Evolutionary conservation across 2,113 vertebrate genomes (phyloP).

Genomic region (Albula goreensis): DNA sequence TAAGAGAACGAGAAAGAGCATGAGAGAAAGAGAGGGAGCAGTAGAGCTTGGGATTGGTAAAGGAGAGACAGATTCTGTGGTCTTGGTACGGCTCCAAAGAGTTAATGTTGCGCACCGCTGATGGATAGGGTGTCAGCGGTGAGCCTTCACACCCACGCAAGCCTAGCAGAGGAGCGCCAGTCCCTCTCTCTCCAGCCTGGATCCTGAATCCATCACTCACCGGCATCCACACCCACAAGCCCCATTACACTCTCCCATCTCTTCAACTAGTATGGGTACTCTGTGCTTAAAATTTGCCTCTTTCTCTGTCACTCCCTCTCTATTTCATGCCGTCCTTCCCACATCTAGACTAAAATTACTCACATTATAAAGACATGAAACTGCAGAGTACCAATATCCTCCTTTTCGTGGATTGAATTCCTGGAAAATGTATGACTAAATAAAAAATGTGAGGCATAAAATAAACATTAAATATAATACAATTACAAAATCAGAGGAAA

Average conservation of each 20-base stretch:
- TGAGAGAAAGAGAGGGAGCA: slow-evolving; percentile 45
- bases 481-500: too few relatives aligned
- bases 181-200: slow-evolving; percentile 62
- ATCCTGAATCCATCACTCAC: slow-evolving; percentile 70
- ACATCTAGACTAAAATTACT: background rate
- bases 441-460: background rate
- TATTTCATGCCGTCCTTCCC: background rate
- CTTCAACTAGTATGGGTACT: background rate
- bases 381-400: background rate
- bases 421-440: too few relatives aligned
- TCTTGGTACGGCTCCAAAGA: slow-evolving; percentile 82
- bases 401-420: background rate
- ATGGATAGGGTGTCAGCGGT: slow-evolving; percentile 83
- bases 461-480: background rate
- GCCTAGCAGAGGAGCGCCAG: slow-evolving; percentile 81
- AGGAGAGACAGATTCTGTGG: slow-evolving; percentile 48
- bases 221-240: slow-evolving; percentile 42
- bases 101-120: slow-evolving; percentile 84
- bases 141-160: slow-evolving; percentile 80
- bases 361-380: background rate
- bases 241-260: slow-evolving; percentile 11
- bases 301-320: background rate
- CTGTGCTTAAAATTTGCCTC: background rate
- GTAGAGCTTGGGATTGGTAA: slow-evolving; percentile 37
- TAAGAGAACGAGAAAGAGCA: slow-evolving; percentile 12